Conservation (phyloP, 2,113 vertebrate species). For the Takifugu bimaculatus region DNA sequence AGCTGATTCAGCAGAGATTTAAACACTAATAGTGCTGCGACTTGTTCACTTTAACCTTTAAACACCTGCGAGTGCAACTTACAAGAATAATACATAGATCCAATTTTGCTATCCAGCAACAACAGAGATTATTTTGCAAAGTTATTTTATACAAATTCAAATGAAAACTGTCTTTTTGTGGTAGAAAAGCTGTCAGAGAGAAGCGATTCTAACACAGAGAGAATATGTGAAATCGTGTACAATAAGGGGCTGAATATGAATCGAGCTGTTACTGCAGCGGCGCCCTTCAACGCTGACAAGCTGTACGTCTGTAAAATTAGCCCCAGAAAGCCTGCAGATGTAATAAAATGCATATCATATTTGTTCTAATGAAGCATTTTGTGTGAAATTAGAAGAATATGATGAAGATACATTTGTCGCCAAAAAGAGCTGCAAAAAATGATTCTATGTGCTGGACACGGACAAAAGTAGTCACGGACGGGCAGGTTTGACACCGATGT, state of each 20-base stretch:
- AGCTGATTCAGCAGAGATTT: too few species aligned
- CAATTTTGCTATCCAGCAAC: conserved; percentile 1
- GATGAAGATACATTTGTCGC: too few species aligned
- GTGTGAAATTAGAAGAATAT: neutral
- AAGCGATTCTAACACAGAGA: neutral
- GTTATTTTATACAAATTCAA: conserved; percentile 1
- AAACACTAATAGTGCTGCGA: too few species aligned
- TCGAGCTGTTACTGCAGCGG: neutral
- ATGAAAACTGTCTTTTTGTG: neutral
- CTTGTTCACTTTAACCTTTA: conserved; percentile 16
- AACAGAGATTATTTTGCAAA: neutral
- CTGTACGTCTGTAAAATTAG: neutral
- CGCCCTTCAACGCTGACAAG: neutral
- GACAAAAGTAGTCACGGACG: too few species aligned
- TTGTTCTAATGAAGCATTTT: neutral
- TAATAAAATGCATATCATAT: neutral
- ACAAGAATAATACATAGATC: conserved; percentile 29
- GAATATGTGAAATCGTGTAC: neutral
- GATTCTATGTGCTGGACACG: too few species aligned
- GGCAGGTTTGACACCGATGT: too few species aligned
- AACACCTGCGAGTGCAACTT: neutral
- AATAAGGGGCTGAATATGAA: neutral
- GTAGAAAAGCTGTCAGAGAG: neutral
- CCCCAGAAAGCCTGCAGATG: neutral
- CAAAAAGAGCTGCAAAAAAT: too few species aligned